These are phyloP conservation scores for Belonocnema kinseyi DNA, from an alignment of 1,140 invertebrate genomes.

Conservation along the genomic window DNA sequence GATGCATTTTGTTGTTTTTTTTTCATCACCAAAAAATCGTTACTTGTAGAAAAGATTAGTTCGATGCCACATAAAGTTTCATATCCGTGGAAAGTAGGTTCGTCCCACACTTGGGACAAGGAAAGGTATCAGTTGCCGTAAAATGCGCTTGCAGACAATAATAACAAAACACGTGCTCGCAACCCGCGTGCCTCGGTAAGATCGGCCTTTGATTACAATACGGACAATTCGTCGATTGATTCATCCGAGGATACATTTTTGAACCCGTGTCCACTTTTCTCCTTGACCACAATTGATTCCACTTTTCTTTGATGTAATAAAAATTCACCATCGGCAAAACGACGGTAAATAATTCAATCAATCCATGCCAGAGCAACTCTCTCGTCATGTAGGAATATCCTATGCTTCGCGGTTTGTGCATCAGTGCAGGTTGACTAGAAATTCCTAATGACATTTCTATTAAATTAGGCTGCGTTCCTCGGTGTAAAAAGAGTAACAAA, in stretches of 20 bases:
- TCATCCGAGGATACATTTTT: slow-evolving; percentile 49
- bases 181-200: slow-evolving; percentile 68
- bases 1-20: too few relatives aligned
- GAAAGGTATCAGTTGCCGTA: slow-evolving; percentile 58
- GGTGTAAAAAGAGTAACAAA: slow-evolving; percentile 65
- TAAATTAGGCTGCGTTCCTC: slow-evolving; percentile 64
- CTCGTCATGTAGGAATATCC: slow-evolving; percentile 74
- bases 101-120: slow-evolving; percentile 57
- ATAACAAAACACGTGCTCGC: slow-evolving; percentile 71
- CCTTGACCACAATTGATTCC: slow-evolving; percentile 53
- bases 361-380: slow-evolving; percentile 72
- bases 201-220: slow-evolving; percentile 67
- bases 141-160: slow-evolving; percentile 71
- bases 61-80: slow-evolving; percentile 48
- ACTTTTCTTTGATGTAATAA: slow-evolving; percentile 59
- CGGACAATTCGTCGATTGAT: slow-evolving; percentile 58
- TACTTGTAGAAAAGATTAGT: too few relatives aligned
- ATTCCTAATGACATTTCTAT: slow-evolving; percentile 66
- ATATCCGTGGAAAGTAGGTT: slow-evolving; percentile 56
- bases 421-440: slow-evolving; percentile 55
- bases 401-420: slow-evolving; percentile 64
- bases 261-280: background rate
- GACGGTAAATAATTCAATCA: slow-evolving; percentile 68
- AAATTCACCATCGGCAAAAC: slow-evolving; percentile 70
- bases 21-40: too few relatives aligned